Evolutionary conservation across 2,113 vertebrate species (phyloP).

Genomic region (Nematolebias whitei): DNA sequence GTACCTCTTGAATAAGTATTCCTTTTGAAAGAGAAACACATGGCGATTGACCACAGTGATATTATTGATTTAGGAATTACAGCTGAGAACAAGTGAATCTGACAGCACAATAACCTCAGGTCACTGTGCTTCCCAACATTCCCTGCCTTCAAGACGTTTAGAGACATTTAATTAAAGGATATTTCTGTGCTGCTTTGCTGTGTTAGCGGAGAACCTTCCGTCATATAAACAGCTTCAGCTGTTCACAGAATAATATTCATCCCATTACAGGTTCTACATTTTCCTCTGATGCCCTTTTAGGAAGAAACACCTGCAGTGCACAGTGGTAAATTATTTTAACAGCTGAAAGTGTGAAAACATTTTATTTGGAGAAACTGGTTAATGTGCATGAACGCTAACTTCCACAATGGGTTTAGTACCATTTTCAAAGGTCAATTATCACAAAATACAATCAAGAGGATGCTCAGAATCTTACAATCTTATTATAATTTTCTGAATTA

Average conservation of each 20-base stretch:
- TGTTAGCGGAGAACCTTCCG: constrained; percentile 6
- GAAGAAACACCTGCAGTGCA: constrained; percentile 18
- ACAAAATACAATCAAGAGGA: not conserved
- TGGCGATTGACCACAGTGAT: constrained; percentile 12
- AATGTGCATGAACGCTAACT: not conserved
- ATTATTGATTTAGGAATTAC: constrained; percentile 25
- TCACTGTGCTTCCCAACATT: constrained; percentile 10
- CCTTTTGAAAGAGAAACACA: constrained; percentile 32
- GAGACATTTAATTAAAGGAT: constrained; percentile 7
- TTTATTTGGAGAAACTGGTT: not conserved
- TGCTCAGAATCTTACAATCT: not conserved
- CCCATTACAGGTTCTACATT: constrained; percentile 20
- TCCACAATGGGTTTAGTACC: not conserved
- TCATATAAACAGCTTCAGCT: constrained; percentile 9
- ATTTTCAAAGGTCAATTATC: not conserved
- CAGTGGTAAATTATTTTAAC: constrained; percentile 11
- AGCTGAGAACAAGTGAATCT: constrained; percentile 18
- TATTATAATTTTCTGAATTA: not conserved
- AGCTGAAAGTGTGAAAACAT: constrained; percentile 8
- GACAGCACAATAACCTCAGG: constrained; percentile 24
- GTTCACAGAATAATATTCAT: constrained; percentile 1
- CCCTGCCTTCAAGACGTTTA: constrained; percentile 1
- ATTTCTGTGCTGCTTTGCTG: constrained; percentile 7
- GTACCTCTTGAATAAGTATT: constrained; percentile 41
- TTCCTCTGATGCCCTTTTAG: constrained; percentile 11